These are phyloP conservation scores for Morus bassanus DNA, from an alignment of 2,797 vertebrate genomes.

Conservation along the genomic window DNA sequence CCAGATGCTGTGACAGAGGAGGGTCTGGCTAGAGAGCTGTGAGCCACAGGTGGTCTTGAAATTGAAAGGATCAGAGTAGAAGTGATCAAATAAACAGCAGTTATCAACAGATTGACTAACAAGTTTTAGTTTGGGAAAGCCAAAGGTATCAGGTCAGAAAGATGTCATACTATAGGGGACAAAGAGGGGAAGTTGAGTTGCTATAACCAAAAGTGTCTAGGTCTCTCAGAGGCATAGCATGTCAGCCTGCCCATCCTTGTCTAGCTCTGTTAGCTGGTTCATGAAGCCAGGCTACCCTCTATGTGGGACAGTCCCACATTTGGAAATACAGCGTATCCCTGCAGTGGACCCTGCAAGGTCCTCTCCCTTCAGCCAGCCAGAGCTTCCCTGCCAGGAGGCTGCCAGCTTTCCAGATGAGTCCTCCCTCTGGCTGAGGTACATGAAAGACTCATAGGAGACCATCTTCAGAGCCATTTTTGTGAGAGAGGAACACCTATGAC, in stretches of 20 bases:
- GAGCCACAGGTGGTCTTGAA: not conserved
- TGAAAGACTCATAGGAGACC: not conserved
- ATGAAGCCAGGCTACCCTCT: not conserved
- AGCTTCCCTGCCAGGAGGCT: not conserved
- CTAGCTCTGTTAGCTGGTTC: not conserved
- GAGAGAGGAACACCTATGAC: fast-evolving
- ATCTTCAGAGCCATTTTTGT: not conserved
- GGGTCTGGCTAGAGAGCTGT: not conserved
- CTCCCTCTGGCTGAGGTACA: not conserved
- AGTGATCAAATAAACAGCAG: not conserved
- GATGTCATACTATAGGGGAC: not conserved
- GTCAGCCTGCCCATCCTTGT: not conserved
- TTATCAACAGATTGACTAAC: not conserved
- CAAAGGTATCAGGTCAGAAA: not conserved
- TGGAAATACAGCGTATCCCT: not conserved
- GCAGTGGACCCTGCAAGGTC: not conserved
- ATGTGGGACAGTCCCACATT: fast-evolving
- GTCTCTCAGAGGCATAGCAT: not conserved
- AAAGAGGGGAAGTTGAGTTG: not conserved
- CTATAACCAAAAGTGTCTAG: not conserved
- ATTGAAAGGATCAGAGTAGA: not conserved
- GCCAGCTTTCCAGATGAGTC: not conserved
- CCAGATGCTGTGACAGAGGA: not conserved
- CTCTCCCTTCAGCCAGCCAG: not conserved
- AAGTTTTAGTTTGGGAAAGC: not conserved